These are phyloP conservation scores for Stramonita haemastoma DNA, from an alignment of 2,888 invertebrate genomes.

Conservation along the genomic window DNA sequence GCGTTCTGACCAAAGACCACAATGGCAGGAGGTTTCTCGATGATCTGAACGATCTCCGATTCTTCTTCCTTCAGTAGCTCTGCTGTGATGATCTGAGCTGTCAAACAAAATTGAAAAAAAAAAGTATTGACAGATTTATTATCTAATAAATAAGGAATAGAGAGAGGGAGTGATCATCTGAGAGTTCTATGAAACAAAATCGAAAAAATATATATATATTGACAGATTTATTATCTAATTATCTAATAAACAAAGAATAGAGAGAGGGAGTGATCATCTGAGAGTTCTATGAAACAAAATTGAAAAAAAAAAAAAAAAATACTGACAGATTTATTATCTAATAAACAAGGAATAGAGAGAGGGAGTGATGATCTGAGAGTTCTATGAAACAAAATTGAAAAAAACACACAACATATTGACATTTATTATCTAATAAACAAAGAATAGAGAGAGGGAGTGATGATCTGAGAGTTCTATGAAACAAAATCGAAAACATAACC, in stretches of 20 bases:
- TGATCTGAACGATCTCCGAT: conserved; percentile 70
- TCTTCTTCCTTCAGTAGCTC: conserved; percentile 75
- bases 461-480: no score
- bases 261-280: no score
- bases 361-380: not conserved
- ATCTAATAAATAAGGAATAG: no score
- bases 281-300: no score
- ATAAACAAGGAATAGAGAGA: not conserved
- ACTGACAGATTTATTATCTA: no score
- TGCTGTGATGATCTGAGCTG: conserved; percentile 67
- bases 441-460: not conserved
- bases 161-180: no score
- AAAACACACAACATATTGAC: not conserved
- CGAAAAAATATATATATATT: no score
- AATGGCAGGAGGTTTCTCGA: conserved; percentile 83
- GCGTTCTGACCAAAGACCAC: conserved; percentile 86
- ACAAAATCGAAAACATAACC: not conserved
- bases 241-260: no score
- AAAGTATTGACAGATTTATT: no score
- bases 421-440: not conserved
- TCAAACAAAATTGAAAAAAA: not conserved
- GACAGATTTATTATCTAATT: no score
- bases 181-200: no score
- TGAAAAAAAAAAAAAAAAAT: not conserved
- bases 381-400: not conserved